Evolutionary conservation across 2,113 vertebrate genomes (phyloP), one percentile per base, ranked within the genome.

Genomic region (Nothocercus julius): DNA sequence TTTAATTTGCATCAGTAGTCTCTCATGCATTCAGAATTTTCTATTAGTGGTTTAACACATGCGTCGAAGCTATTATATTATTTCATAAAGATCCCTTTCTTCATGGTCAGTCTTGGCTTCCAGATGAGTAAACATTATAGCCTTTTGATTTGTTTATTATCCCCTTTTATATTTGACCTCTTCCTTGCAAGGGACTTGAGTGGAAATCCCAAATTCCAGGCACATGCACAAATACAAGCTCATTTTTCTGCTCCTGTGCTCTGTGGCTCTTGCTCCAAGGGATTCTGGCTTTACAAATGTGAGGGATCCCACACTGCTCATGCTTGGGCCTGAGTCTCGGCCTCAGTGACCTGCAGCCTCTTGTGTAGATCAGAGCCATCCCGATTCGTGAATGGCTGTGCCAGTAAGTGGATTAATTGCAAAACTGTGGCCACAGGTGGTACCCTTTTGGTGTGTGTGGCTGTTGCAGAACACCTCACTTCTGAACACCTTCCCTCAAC

Each of bases 1-100:
- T 75, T 79, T 64, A 75, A 66, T 91, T 79, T 56, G 44, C 78
- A 32, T 64, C 62, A 66, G 34, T 82, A 34, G 20, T 77, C 62
- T 72, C 64, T 14, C 53, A 58, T 15, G 12, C 28, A 25, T 24
- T 22, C 44, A 86, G 25, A 88, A 49, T 56, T 95, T 94, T 92
- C 80, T 53, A 58, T 84, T 73, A 64, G 32, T 75, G 61, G 58
- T 81, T 59, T 84, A 82, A 78, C 45, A 25, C 4, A 56, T 51
- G 18, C 49, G 59, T 82, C 47, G 74, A 93, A 86, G 28, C 40
- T 81, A 4, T 72, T 93, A 12, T 61, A 2, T 44, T 82, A 78
- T 81, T 95, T 96, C 77, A 61, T 93, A 78, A 38, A 91, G 76
- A n/a, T 49, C 15, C 6, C 28, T 88, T 89, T 53, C 25, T 75